phyloP scores from a whole-genome alignment of 2,113 vertebrate species.

The Tupaia chinensis region DNA sequence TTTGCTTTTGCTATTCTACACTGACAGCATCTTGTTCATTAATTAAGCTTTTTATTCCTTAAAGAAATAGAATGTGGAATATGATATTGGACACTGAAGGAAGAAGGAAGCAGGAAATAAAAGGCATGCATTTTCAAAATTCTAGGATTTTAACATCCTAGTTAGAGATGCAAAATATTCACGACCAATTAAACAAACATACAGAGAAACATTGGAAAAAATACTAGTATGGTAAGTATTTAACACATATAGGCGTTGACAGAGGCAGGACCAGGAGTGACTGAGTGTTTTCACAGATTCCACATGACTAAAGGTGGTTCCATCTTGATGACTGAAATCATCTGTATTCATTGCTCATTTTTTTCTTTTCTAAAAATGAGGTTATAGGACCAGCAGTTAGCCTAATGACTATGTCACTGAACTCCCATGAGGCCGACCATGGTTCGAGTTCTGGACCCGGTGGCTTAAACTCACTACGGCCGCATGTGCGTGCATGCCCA shows the following conservation, averaged over 20 bases:
- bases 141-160: constrained; percentile 22
- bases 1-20: constrained; percentile 43
- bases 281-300: too few species aligned
- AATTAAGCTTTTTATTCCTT: constrained; percentile 57
- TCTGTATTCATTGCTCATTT: rapidly evolving
- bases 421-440: too few species aligned
- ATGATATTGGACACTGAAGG: not conserved
- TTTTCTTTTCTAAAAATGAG: too few species aligned
- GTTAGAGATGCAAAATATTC: not conserved
- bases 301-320: not conserved
- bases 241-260: not conserved
- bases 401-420: too few species aligned
- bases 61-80: constrained; percentile 6
- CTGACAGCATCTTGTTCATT: constrained; percentile 52
- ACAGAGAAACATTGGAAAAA: not conserved
- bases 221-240: not conserved
- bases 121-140: not conserved
- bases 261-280: not conserved
- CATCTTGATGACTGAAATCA: not conserved
- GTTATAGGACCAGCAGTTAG: too few species aligned
- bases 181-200: not conserved
- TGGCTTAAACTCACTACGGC: too few species aligned
- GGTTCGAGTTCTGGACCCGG: too few species aligned
- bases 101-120: constrained; percentile 23
- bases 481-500: too few species aligned